Percentiles rank a stretch among this genome's conserved stretches.
Evolutionary conservation across 2,888 invertebrate genomes (phyloP).

Genomic region (Agriopis aurantiaria): DNA sequence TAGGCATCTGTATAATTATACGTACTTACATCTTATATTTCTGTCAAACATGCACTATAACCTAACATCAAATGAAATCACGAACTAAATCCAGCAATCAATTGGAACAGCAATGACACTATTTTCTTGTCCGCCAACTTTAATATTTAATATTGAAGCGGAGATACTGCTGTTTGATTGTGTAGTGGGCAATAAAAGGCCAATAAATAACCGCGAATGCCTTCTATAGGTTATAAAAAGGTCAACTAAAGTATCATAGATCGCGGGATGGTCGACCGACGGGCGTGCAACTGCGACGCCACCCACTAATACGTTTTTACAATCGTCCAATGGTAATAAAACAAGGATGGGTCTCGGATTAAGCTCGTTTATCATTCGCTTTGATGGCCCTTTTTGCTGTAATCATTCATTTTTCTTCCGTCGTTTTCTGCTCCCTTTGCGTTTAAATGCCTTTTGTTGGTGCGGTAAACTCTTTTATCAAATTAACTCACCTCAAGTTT

Average conservation of each 20-base stretch:
- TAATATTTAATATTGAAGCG: slow-evolving; percentile 45
- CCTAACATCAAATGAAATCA: no score
- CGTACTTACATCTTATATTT: not conserved
- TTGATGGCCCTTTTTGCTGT: slow-evolving; percentile 85
- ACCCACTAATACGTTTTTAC: slow-evolving; percentile 85
- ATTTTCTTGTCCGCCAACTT: slow-evolving; percentile 26
- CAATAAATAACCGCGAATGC: slow-evolving; percentile 72
- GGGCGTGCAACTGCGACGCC: slow-evolving; percentile 52
- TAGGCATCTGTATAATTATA: no score
- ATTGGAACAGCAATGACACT: slow-evolving; percentile 23
- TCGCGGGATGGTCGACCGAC: slow-evolving; percentile 59
- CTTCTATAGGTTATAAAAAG: slow-evolving; percentile 75
- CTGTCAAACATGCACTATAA: not conserved
- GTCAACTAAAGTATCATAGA: slow-evolving; percentile 77
- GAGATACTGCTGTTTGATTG: slow-evolving; percentile 52
- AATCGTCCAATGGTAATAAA: slow-evolving; percentile 84
- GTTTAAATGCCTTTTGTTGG: slow-evolving; percentile 80
- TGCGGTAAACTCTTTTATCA: slow-evolving; percentile 72
- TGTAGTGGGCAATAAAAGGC: slow-evolving; percentile 64
- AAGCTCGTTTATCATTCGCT: slow-evolving; percentile 86
- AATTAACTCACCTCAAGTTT: slow-evolving; percentile 69
- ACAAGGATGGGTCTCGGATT: slow-evolving; percentile 83
- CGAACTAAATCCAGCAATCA: not conserved
- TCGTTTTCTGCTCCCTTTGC: slow-evolving; percentile 82
- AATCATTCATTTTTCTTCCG: slow-evolving; percentile 86